Conservation (phyloP, 2,797 vertebrate species). For the Cryptoprocta ferox region DNA sequence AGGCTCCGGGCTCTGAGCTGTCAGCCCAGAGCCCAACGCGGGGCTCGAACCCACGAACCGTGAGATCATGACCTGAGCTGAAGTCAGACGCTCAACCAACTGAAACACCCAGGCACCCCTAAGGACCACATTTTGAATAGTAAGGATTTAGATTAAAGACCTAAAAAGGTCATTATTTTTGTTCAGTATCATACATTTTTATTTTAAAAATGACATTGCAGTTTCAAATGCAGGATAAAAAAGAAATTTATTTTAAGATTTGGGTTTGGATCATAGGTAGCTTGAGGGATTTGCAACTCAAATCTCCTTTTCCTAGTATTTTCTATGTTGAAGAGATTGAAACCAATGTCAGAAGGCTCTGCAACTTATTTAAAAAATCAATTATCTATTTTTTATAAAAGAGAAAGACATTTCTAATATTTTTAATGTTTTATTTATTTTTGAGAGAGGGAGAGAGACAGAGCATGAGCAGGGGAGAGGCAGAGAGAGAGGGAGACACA, state of each 20-base stretch:
- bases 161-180: not conserved
- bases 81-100: not conserved
- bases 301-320: not conserved
- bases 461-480: no score
- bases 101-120: not conserved
- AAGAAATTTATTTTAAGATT: not conserved
- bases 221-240: not conserved
- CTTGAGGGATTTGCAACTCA: not conserved
- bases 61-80: not conserved
- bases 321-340: not conserved
- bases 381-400: not conserved
- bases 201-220: not conserved
- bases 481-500: no score
- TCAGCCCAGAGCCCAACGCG: not conserved
- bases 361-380: slow-evolving; percentile 3
- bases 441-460: no score
- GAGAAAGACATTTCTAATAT: no score
- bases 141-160: not conserved
- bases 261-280: not conserved
- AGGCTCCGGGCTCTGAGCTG: not conserved
- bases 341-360: not conserved
- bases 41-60: not conserved
- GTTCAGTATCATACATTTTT: not conserved
- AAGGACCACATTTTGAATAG: not conserved
- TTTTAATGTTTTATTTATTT: no score